Base-by-base conservation (phyloP, 2,888 invertebrate species). In the Tiphia femorata region DNA sequence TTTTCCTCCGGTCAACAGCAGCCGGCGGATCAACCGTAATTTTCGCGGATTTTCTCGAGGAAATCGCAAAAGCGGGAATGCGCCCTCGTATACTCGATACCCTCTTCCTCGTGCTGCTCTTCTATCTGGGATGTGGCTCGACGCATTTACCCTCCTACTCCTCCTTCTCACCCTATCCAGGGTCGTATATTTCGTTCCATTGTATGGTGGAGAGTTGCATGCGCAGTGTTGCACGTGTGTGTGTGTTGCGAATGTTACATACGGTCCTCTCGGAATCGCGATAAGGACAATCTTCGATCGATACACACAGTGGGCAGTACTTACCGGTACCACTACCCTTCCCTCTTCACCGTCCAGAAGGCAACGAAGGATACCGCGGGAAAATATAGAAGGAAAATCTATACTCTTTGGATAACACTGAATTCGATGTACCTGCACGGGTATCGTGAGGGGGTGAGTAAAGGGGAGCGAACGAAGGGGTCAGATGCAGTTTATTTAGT, bases 51-150 rank as follows among this genome's bases (percentile, higher is more conserved):
- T 72, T 66, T 43, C 58, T n/a, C 38, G 37, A 56, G 69, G 56
- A 70, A 71, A 74, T 71, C 67, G 58, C 42, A 37, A 21, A n/a
- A 44, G 64, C 54, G 48, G n/a, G 43, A 57, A 66, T 63, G 54
- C 53, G 60, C 51, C 30, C 49, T 48, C 38, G 44, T 46, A 43
- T 52, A 43, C 12, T n/a, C 27, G 20, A 29, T 47, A 40, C 40
- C 44, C 19, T n/a, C 46, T 41, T 16, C 48, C 10, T 25, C 43
- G 25, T 55, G 37, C 19, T 7, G 25, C n/a, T n/a, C n/a, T n/a
- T n/a, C n/a, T n/a, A n/a, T n/a, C n/a, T n/a, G n/a, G n/a, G n/a
- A n/a, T n/a, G n/a, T n/a, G n/a, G n/a, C n/a, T n/a, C n/a, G 14
- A 35, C 55, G 56, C 44, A 56, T 55, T 59, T 43, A 50, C 40